Evolutionary conservation across 1,140 invertebrate species (phyloP).

Genomic region (Caenorhabditis latens): DNA sequence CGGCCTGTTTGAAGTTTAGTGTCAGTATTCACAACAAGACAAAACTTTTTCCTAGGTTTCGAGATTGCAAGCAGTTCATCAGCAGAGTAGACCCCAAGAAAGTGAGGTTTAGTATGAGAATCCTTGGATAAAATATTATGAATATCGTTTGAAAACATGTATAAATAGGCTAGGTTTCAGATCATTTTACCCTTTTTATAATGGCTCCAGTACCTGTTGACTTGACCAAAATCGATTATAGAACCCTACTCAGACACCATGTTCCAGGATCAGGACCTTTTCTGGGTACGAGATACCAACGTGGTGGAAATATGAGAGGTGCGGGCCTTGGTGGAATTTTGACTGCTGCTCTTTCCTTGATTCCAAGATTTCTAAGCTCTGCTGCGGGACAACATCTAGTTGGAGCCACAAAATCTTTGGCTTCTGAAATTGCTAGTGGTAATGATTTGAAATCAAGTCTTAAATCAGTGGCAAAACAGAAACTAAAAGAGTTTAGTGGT

Average conservation of each 20-base stretch:
- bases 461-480: neutral
- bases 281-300: neutral
- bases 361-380: neutral
- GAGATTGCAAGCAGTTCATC: too few species aligned
- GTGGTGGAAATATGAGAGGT: neutral
- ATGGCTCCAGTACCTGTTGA: neutral
- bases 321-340: neutral
- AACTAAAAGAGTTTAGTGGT: neutral
- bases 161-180: too few species aligned
- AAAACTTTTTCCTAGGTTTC: too few species aligned
- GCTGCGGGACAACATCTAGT: neutral
- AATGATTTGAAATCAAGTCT: conserved; percentile 2
- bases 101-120: too few species aligned
- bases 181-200: too few species aligned
- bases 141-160: too few species aligned
- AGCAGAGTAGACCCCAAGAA: too few species aligned
- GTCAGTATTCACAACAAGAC: too few species aligned
- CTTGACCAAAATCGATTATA: neutral
- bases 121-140: too few species aligned
- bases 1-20: too few species aligned
- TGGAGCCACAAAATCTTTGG: neutral
- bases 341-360: neutral
- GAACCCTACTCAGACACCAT: neutral
- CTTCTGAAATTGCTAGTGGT: neutral
- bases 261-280: neutral